Percentiles rank a stretch among this genome's conserved stretches.
Evolutionary conservation across 2,888 invertebrate species (phyloP).

Genomic region (Baccha elongata): DNA sequence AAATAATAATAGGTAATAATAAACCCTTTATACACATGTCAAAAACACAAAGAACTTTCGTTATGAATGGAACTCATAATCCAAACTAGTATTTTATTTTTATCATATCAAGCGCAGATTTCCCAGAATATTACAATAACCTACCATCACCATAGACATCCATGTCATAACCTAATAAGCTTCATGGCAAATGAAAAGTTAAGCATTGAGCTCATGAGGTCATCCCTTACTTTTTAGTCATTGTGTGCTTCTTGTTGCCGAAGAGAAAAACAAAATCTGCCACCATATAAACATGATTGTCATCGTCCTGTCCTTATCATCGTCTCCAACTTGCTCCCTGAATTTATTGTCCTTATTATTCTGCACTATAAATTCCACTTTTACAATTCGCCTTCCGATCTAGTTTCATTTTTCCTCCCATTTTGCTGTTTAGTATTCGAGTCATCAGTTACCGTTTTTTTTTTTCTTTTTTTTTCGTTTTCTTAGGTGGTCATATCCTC

Average conservation of each 20-base stretch:
- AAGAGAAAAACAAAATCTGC: conserved; percentile 10
- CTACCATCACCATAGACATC: conserved; percentile 26
- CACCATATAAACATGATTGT: conserved; percentile 32
- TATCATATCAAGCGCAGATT: conserved; percentile 31
- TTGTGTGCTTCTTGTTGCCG: not conserved
- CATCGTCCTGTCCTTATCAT: conserved; percentile 38
- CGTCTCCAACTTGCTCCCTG: conserved; percentile 14
- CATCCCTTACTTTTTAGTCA: conserved; percentile 8
- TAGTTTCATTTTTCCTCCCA: conserved; percentile 18
- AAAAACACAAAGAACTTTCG: not conserved
- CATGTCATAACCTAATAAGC: conserved; percentile 51
- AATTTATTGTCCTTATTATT: conserved; percentile 54
- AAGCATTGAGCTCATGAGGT: conserved; percentile 57
- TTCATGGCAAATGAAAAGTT: conserved; percentile 49
- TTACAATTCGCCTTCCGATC: conserved; percentile 54
- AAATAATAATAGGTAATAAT: too few relatives aligned
- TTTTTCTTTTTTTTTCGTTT: not conserved
- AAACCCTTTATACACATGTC: too few relatives aligned
- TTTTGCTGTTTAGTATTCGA: conserved; percentile 58
- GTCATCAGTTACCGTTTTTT: conserved; percentile 23
- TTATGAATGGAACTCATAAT: not conserved
- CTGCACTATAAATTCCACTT: conserved; percentile 66
- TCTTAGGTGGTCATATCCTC: not conserved
- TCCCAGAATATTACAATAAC: conserved; percentile 30
- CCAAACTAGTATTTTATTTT: not conserved